Evolutionary conservation across 2,797 vertebrate genomes (phyloP), one percentile per base, ranked within the genome.

Genomic region (Sebastes umbrosus): DNA sequence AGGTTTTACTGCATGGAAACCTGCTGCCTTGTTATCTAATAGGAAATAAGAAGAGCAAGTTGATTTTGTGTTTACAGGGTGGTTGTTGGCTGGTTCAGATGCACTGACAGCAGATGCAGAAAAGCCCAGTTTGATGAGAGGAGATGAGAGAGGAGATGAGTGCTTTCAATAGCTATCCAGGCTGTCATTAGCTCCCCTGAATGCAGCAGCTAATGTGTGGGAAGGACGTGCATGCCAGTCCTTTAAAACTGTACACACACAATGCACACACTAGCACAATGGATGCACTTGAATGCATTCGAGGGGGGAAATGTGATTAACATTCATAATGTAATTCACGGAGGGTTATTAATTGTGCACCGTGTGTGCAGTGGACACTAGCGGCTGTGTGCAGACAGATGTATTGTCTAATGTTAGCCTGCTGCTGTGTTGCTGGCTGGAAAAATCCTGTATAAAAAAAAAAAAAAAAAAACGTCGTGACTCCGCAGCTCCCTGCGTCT

Each of bases 171-270:
- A 36, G 60, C 68, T 18, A 43, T 31, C 74, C 73, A 43, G 63
- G 32, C 85, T 78, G 72, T 87, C 76, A 75, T 77, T 64, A 84
- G 77, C 80, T 77, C 1, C 46, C 63, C 55, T 86, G 81, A 79
- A 88, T 76, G 86, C 89, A 87, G 82, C 88, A 86, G 80, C 82
- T 75, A 84, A 76, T 79, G 87, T 88, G 91, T 92, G 90, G 88
- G 90, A 92, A 86, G 88, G 80, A 80, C 85, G 66, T 4, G 72
- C 77, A 84, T 79, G 76, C 67, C 87, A 89, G 73, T 64, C 63
- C 60, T 71, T 52, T 34, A 63, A 75, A 69, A 72, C 59, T 69
- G 70, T 1, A 50, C 72, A 32, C 69, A 68, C 46, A 64, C 73
- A 74, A 52, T 39, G 13, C 39, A 50, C 67, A 72, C 69, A 73